Conservation (phyloP, 23 tunicate species). For the Corella eumyota region DNA sequence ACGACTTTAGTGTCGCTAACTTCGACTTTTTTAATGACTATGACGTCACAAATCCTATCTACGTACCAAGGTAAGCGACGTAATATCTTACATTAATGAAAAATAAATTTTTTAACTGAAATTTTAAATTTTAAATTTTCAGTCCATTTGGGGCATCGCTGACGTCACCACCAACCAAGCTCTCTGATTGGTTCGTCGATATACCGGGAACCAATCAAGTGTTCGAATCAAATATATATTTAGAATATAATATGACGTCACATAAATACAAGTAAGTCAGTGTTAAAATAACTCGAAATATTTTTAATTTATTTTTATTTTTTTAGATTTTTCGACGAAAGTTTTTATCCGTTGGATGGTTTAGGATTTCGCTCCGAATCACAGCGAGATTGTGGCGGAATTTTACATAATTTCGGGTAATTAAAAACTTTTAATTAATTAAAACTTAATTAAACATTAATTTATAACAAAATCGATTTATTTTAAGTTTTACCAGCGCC, state of each 20-base stretch:
- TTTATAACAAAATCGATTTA: background rate
- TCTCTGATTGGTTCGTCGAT: slow-evolving; percentile 9
- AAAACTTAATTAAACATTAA: background rate
- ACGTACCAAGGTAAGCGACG: slow-evolving; percentile 17
- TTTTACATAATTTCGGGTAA: slow-evolving; percentile 27
- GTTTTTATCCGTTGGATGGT: slow-evolving; percentile 28
- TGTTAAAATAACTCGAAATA: too few relatives aligned
- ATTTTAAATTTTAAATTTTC: background rate
- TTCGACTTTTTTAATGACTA: slow-evolving; percentile 9
- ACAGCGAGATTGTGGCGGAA: slow-evolving; percentile 12
- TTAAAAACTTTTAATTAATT: background rate
- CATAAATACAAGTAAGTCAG: slow-evolving; percentile 2
- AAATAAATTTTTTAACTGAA: too few relatives aligned
- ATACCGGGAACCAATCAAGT: slow-evolving; percentile 16
- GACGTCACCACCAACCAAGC: slow-evolving; percentile 1
- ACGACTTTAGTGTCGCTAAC: slow-evolving; percentile 22
- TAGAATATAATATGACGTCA: slow-evolving; percentile 11
- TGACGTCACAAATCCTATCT: slow-evolving; percentile 11
- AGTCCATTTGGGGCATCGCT: slow-evolving; percentile 22
- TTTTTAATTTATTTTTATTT: too few relatives aligned
- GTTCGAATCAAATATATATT: background rate
- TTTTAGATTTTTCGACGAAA: slow-evolving; percentile 14
- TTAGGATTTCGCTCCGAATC: slow-evolving; percentile 17
- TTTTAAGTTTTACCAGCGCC: slow-evolving; percentile 14
- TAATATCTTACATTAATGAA: too few relatives aligned